These are phyloP conservation scores for Lucifuga dentata DNA, from an alignment of 2,113 vertebrate species.

Conservation along the genomic window DNA sequence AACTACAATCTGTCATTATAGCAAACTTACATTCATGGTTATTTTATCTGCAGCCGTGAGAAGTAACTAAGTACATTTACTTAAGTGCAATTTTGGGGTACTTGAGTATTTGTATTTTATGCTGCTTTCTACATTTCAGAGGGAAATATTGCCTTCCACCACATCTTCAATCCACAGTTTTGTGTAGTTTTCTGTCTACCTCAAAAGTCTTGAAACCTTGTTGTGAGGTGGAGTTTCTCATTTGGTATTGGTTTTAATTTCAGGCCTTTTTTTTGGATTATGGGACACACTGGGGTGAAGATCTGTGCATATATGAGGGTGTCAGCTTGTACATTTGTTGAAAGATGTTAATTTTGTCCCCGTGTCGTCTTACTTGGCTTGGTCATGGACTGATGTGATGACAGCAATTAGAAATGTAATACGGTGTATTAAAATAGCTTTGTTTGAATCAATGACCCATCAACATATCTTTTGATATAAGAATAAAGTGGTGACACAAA, in stretches of 20 bases:
- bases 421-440: conserved; percentile 41
- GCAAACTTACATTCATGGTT: neutral
- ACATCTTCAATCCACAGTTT: no score
- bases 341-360: conserved; percentile 26
- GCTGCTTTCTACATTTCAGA: no score
- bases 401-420: conserved; percentile 45
- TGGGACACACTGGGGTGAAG: neutral
- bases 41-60: no score
- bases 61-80: no score
- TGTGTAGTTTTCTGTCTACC: no score
- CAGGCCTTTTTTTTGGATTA: no score
- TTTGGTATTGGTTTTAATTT: no score
- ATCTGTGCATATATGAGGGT: conserved; percentile 4
- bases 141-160: no score
- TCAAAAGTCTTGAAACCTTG: no score
- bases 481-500: conserved; percentile 19
- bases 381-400: conserved; percentile 44
- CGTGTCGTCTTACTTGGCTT: conserved; percentile 27
- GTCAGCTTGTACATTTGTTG: conserved; percentile 27
- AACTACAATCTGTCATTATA: neutral
- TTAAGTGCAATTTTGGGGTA: no score
- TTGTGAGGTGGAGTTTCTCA: no score
- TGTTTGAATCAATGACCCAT: neutral
- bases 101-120: no score
- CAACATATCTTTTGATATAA: conserved; percentile 9